Evolutionary conservation across 1,140 invertebrate species (phyloP), one percentile per base, ranked within the genome.

Genomic region (Nymphalis io): DNA sequence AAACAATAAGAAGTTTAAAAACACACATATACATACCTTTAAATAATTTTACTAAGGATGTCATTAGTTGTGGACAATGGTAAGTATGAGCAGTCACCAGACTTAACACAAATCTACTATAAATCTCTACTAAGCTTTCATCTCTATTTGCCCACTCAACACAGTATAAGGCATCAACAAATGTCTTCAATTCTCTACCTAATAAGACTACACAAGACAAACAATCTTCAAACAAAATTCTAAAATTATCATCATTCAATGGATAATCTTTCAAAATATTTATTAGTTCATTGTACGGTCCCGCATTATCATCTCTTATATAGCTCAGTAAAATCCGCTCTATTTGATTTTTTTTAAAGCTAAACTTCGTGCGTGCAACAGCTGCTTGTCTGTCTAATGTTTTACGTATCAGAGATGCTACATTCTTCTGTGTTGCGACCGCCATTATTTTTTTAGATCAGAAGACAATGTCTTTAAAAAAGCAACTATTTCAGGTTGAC

Each of bases 11-110:
- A 27, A 5, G 23, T n/a, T n/a, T n/a, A n/a, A 27, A 27, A 27
- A 33, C 27, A 33, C 15, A 69, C 44, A 53, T 39, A 65, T 53
- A 73, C 66, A 78, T 81, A 92, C 92, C 85, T 90, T 85, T 90
- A 64, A 92, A 89, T 33, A 82, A 63, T 75, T 85, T 88, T 8
- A 92, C 74, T 42, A 92, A 74, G 33, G 79, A 77, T 39, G 74
- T 71, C 74, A 92, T 84, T 55, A 91, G 88, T 68, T 76, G 75
- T 5, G 88, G 84, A 67, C 84, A 83, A 64, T 92, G 90, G 72
- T 92, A 92, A 2, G 87, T 86, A 64, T 92, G 91, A 6, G 92
- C 90, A 0, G 92, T 91, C 0, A 92, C 83, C 16, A 92, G 70
- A 74, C 80, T 84, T 20, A 92, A 62, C 12, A 88, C 64, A 82